phyloP scores from a whole-genome alignment of 2,113 vertebrate species.

The Chlamydotis undulata region DNA sequence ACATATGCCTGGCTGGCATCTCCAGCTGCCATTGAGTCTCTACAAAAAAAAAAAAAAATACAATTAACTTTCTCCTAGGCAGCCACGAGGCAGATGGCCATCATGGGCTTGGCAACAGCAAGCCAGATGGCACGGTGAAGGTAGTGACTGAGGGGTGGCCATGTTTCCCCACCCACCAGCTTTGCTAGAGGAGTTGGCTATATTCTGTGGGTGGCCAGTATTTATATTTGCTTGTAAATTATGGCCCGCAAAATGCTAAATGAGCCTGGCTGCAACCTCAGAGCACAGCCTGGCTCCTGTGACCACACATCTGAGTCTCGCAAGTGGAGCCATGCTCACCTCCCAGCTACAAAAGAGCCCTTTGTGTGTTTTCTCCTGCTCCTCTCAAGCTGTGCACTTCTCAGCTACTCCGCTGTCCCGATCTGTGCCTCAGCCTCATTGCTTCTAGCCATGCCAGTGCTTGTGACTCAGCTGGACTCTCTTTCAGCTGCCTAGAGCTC shows the following conservation, averaged over 20 bases:
- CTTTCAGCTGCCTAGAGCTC: background rate
- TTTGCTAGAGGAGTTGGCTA: background rate
- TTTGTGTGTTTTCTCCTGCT: conserved; percentile 33
- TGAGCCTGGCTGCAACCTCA: conserved; percentile 36
- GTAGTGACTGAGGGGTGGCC: background rate
- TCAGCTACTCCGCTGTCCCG: background rate
- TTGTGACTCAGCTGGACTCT: background rate
- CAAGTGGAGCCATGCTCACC: background rate
- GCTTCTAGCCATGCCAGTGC: background rate
- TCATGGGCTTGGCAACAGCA: background rate
- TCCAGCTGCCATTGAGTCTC: background rate
- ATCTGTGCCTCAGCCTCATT: background rate
- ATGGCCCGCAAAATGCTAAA: background rate
- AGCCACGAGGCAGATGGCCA: conserved; percentile 45
- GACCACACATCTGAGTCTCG: background rate
- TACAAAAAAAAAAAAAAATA: background rate
- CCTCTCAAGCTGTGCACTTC: background rate
- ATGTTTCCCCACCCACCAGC: background rate
- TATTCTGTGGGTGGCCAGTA: conserved; percentile 22
- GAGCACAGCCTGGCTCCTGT: conserved; percentile 29
- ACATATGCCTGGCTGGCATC: background rate
- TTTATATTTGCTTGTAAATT: conserved; percentile 55
- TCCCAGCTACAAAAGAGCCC: conserved; percentile 2
- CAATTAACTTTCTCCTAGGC: conserved; percentile 16
- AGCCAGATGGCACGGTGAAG: background rate